Evolutionary conservation across 2,888 invertebrate genomes (phyloP).

Genomic region (Alviniconcha strummeri): DNA sequence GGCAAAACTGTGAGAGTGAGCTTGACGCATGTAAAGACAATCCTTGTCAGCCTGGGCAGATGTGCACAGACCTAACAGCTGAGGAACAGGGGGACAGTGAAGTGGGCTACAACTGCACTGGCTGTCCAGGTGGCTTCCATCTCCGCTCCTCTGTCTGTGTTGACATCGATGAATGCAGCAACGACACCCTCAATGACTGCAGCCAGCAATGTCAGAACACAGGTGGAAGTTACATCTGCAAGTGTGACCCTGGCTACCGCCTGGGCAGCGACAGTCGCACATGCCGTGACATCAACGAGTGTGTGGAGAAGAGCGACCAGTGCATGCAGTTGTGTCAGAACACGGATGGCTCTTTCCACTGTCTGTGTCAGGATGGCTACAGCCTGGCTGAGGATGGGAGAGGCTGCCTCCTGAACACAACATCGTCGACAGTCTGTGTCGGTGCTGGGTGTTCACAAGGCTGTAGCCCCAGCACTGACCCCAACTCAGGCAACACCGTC

Average conservation of each 20-base stretch:
- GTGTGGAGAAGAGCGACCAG: not conserved
- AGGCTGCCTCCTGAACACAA: not conserved
- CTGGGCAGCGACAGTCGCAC: constrained; percentile 29
- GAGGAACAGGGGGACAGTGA: not conserved
- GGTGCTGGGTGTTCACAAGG: not conserved
- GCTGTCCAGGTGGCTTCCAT: not conserved
- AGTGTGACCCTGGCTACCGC: constrained; percentile 19
- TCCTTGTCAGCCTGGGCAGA: not conserved
- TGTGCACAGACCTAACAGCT: not conserved
- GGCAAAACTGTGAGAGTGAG: not conserved
- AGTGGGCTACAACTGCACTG: not conserved
- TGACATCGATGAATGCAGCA: not conserved
- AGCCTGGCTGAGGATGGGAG: not conserved
- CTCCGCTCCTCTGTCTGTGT: not conserved
- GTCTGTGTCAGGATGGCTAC: not conserved
- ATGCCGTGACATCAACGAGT: constrained; percentile 37
- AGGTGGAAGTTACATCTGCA: not conserved
- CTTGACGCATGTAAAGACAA: not conserved
- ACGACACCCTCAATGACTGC: not conserved
- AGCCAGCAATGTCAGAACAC: not conserved
- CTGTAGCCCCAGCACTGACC: not conserved
- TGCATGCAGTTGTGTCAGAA: not conserved
- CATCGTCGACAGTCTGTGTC: not conserved
- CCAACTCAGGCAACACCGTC: not conserved
- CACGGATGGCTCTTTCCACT: not conserved